Base-by-base conservation (phyloP, 2,888 invertebrate species). In the Acleris emargana region DNA sequence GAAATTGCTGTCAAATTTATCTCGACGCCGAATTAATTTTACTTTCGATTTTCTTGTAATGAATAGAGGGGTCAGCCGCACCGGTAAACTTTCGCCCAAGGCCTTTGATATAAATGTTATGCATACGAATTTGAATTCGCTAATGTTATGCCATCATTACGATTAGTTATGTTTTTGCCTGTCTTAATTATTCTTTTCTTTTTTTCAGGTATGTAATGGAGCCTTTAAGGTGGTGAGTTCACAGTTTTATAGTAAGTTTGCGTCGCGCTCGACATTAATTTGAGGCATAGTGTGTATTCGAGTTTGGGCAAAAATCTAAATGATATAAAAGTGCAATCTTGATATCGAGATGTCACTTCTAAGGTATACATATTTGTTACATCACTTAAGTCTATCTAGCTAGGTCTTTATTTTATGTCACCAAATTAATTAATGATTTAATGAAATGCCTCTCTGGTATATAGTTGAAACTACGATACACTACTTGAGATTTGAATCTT, bases 11-110 rank as follows among this genome's bases (percentile, higher is more conserved):
- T 83, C 82, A 81, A 84, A 83, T 77, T 81, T 80, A 87, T 86
- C 81, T 84, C 73, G 67, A 73, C 75, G 72, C 76, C 77, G 85
- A 87, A 86, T 88, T 88, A 85, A 89, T 89, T 90, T 90, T 85
- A 87, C 90, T 90, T 90, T 91, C 88, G 83, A 85, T 89, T 85
- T 84, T 84, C 78, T 81, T 82, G 77, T 87, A 86, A 89, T 90
- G 89, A 88, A 87, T 83, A 81, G 83, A 78, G 84, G 82, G 90
- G 90, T 90, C 89, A 87, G 80, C 74, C 73, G 74, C 70, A 71
- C 73, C 74, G 76, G 78, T 82, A 82, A 77, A 87, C 89, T 90
- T 90, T 90, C 88, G 89, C 87, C 83, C 69, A 75, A 69, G 84
- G 88, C 86, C 68, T 73, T 73, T 76, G 77, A 75, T 84, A 79